Evolutionary conservation across 2,797 vertebrate species (phyloP).

Genomic region (Echiichthys vipera): DNA sequence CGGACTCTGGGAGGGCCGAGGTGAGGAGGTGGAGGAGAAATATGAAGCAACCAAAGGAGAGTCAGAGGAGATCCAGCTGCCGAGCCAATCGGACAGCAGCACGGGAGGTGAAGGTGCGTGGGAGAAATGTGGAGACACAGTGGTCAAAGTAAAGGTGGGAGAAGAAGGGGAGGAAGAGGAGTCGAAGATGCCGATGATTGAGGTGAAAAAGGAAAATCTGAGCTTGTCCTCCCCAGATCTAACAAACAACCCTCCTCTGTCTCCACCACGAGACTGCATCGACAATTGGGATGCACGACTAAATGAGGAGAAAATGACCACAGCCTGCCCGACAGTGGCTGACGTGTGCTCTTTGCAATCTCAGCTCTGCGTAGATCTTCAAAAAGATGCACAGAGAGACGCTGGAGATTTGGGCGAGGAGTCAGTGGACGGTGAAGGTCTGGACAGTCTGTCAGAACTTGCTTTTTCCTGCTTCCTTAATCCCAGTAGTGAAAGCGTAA

Average conservation of each 20-base stretch:
- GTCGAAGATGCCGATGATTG: slow-evolving; percentile 71
- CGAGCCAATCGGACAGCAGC: slow-evolving; percentile 92
- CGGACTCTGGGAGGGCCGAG: slow-evolving; percentile 45
- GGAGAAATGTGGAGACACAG: slow-evolving; percentile 52
- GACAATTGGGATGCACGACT: slow-evolving; percentile 82
- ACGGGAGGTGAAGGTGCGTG: slow-evolving; percentile 44
- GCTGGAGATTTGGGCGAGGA: slow-evolving; percentile 54
- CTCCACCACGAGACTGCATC: slow-evolving; percentile 84
- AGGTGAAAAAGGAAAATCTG: slow-evolving; percentile 93
- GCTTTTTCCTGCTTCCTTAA: slow-evolving; percentile 82
- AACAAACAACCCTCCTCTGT: slow-evolving; percentile 87
- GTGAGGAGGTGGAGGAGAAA: slow-evolving; percentile 66
- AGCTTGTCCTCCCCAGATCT: slow-evolving; percentile 86
- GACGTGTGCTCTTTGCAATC: slow-evolving; percentile 87
- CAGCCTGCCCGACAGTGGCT: slow-evolving; percentile 85
- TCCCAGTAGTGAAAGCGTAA: slow-evolving; percentile 61
- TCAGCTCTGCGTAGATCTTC: slow-evolving; percentile 87
- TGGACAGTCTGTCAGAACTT: slow-evolving; percentile 76
- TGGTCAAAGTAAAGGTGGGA: slow-evolving; percentile 78
- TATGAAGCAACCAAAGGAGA: slow-evolving; percentile 72
- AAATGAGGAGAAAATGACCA: slow-evolving; percentile 78
- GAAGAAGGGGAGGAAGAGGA: slow-evolving; percentile 81
- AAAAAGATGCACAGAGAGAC: slow-evolving; percentile 71
- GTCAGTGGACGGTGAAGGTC: slow-evolving; percentile 57
- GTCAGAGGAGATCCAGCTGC: slow-evolving; percentile 91